Conservation (phyloP, 2,113 vertebrate species). For the Syrmaticus mikado region DNA sequence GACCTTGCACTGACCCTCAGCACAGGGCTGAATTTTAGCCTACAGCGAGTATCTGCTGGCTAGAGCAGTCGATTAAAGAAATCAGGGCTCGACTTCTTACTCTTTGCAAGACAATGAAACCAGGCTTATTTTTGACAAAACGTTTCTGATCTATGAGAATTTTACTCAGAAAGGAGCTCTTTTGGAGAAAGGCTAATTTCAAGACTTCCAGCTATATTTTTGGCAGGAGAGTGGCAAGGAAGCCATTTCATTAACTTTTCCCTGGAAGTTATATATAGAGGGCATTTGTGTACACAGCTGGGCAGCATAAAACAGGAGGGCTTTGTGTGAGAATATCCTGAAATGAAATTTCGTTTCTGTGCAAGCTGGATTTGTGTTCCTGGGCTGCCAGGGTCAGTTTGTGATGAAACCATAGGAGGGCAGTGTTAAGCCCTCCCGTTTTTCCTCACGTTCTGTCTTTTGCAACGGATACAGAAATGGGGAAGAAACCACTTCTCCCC, state of each 20-base stretch:
- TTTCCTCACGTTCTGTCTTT: accelerated
- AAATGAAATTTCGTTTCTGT: constrained; percentile 62
- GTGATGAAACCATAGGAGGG: constrained; percentile 22
- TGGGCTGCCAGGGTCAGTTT: neutral
- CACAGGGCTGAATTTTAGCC: constrained; percentile 56
- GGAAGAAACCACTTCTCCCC: neutral
- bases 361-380: neutral
- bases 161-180: constrained; percentile 54
- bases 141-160: constrained; percentile 54
- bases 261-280: constrained; percentile 65
- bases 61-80: constrained; percentile 38
- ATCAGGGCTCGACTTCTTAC: constrained; percentile 31
- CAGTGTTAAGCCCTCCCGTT: neutral
- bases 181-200: constrained; percentile 61
- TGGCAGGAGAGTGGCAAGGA: constrained; percentile 54
- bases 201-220: constrained; percentile 57
- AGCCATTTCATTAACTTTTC: constrained; percentile 71
- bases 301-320: constrained; percentile 66
- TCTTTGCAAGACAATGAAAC: constrained; percentile 62
- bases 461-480: neutral
- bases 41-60: constrained; percentile 29
- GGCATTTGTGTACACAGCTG: constrained; percentile 72
- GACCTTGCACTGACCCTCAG: constrained; percentile 58
- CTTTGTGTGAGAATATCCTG: constrained; percentile 67
- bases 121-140: constrained; percentile 52